phyloP scores from a whole-genome alignment of 2,113 vertebrate genomes.

The Thamnaconus septentrionalis region DNA sequence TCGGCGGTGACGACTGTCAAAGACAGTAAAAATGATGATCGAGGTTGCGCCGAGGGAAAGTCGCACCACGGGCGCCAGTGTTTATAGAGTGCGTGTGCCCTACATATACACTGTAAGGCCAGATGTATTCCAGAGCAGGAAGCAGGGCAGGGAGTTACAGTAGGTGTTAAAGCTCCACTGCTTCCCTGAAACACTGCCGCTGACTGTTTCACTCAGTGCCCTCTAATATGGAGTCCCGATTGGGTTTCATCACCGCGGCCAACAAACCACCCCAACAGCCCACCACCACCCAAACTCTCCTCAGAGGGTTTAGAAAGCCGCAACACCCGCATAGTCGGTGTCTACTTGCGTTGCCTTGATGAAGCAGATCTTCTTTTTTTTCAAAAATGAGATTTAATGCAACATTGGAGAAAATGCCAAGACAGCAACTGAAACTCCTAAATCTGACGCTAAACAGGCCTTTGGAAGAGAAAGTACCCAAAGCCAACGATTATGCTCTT shows the following conservation, averaged over 20 bases:
- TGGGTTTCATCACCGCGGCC: constrained; percentile 44
- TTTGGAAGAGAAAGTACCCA: no score
- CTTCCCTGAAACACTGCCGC: constrained; percentile 62
- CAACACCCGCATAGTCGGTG: constrained; percentile 43
- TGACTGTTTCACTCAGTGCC: constrained; percentile 73
- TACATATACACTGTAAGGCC: constrained; percentile 37
- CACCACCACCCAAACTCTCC: constrained; percentile 7
- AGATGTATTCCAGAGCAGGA: constrained; percentile 70
- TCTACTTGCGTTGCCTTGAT: constrained; percentile 19
- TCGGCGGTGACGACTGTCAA: not conserved
- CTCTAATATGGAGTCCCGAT: constrained; percentile 61
- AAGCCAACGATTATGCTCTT: no score
- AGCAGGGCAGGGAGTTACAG: constrained; percentile 55
- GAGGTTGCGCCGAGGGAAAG: not conserved
- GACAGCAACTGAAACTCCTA: no score
- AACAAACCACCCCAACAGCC: constrained; percentile 19
- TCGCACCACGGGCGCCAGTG: constrained; percentile 17
- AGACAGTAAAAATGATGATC: constrained; percentile 8
- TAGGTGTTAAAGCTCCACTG: constrained; percentile 69
- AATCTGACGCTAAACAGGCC: no score
- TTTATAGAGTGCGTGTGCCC: constrained; percentile 19
- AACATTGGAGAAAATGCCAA: constrained; percentile 21
- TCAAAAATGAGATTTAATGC: constrained; percentile 20
- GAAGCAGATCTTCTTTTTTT: constrained; percentile 7
- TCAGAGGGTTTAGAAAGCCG: constrained; percentile 9